A percentile compares a stretch with the other conserved stretches of the same genome.
Evolutionary conservation across 2,113 vertebrate genomes (phyloP).

Genomic region (Prietella phreatophila): DNA sequence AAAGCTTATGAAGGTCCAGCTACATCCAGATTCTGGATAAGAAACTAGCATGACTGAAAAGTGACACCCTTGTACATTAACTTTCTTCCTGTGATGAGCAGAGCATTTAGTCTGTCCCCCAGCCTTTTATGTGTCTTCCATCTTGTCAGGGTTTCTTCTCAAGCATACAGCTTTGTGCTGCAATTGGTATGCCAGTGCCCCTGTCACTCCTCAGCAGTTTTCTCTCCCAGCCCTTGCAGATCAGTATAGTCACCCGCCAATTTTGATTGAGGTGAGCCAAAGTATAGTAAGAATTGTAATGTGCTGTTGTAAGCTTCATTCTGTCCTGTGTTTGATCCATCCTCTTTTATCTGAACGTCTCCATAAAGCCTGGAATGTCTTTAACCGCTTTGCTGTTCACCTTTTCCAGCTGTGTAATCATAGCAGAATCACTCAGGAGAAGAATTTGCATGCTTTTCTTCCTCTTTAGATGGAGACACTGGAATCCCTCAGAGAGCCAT

Average conservation of each 20-base stretch:
- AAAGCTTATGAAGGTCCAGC: not conserved
- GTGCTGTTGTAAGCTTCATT: not conserved
- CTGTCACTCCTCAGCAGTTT: not conserved
- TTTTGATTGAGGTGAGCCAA: slow-evolving; percentile 3
- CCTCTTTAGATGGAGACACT: not conserved
- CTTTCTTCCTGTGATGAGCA: slow-evolving; percentile 14
- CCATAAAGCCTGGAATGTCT: not conserved
- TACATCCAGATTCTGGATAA: not conserved
- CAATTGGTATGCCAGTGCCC: not conserved
- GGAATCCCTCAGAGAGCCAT: slow-evolving; percentile 33
- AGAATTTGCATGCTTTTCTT: slow-evolving; percentile 18
- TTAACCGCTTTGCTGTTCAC: slow-evolving; percentile 11
- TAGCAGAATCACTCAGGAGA: slow-evolving; percentile 24
- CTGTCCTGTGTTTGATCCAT: not conserved
- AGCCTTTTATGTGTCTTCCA: not conserved
- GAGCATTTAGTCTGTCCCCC: not conserved
- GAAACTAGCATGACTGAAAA: not conserved
- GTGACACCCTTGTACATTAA: not conserved
- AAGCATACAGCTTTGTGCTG: not conserved
- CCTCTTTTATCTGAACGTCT: not conserved
- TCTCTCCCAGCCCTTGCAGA: not conserved
- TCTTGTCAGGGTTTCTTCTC: not conserved
- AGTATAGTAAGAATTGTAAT: slow-evolving; percentile 6
- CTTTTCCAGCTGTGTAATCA: slow-evolving; percentile 41
- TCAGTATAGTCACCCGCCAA: not conserved